These are phyloP conservation scores for Anguilla pacifica DNA, from an alignment of 2,797 vertebrate genomes.

Conservation along the genomic window DNA sequence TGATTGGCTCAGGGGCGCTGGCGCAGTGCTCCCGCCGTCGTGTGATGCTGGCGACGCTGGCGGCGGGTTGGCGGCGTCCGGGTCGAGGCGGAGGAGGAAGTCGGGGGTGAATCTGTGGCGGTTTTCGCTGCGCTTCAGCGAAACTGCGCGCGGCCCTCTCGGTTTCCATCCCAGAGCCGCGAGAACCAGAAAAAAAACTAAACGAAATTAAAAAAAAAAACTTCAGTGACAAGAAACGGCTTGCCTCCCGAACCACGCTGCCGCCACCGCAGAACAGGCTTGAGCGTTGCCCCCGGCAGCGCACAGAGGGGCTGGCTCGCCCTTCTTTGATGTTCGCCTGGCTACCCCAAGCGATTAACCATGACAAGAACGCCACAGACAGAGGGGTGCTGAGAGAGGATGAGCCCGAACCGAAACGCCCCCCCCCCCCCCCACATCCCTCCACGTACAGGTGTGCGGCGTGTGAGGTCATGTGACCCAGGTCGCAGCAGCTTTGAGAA, in stretches of 20 bases:
- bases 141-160: neutral
- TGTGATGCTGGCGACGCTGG: too few species aligned
- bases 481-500: neutral
- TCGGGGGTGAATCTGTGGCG: neutral
- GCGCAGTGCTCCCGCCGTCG: neutral
- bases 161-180: constrained; percentile 25
- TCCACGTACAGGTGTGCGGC: too few species aligned
- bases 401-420: neutral
- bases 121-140: neutral
- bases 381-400: neutral
- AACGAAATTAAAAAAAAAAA: too few species aligned
- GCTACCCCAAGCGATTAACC: neutral
- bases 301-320: constrained; percentile 56
- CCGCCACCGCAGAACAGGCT: constrained; percentile 61
- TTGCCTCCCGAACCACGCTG: constrained; percentile 49
- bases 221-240: constrained; percentile 55
- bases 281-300: constrained; percentile 62
- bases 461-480: neutral
- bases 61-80: too few species aligned
- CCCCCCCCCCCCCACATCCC: too few species aligned
- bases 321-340: constrained; percentile 68
- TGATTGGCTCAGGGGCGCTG: neutral
- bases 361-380: too few species aligned
- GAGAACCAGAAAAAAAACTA: constrained; percentile 46
- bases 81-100: neutral